Conservation (phyloP, 30 jellyfish, hydroid and myxozoan species). For the Aurelia sp. region DNA sequence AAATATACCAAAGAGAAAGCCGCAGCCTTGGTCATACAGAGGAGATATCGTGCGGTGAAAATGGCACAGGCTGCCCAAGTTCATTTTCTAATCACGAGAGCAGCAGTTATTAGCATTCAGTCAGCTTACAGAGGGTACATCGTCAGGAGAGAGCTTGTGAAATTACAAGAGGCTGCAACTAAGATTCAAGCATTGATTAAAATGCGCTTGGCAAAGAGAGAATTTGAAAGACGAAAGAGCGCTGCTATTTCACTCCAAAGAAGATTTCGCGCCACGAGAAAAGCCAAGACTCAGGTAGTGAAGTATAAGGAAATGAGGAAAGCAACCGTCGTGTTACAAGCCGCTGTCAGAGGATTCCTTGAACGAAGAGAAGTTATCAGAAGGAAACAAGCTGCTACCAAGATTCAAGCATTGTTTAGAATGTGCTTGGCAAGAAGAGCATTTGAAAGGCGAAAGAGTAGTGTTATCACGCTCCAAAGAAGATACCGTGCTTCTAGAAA, state of each 20-base stretch:
- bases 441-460: neutral
- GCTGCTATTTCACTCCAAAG: constrained; percentile 44
- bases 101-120: constrained; percentile 72
- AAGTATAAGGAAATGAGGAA: neutral
- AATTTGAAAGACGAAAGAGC: neutral
- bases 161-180: constrained; percentile 33
- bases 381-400: constrained; percentile 33
- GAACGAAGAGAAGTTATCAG: constrained; percentile 22
- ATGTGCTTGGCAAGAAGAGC: neutral
- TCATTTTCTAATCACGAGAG: constrained; percentile 44
- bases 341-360: constrained; percentile 46
- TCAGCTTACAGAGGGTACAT: constrained; percentile 60
- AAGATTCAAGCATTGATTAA: constrained; percentile 44
- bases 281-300: neutral
- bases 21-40: constrained; percentile 74
- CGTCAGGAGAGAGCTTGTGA: constrained; percentile 43
- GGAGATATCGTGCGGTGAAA: constrained; percentile 61
- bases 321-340: constrained; percentile 48
- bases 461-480: constrained; percentile 43
- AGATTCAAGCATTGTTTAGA: constrained; percentile 36
- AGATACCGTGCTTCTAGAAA: constrained; percentile 5
- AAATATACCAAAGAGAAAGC: constrained; percentile 7
- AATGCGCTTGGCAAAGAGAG: constrained; percentile 21
- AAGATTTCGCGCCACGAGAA: constrained; percentile 30
- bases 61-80: constrained; percentile 45